Percentiles rank a stretch among this genome's conserved stretches.
phyloP scores from a whole-genome alignment of 1,140 invertebrate genomes.

The Sipha flava region DNA sequence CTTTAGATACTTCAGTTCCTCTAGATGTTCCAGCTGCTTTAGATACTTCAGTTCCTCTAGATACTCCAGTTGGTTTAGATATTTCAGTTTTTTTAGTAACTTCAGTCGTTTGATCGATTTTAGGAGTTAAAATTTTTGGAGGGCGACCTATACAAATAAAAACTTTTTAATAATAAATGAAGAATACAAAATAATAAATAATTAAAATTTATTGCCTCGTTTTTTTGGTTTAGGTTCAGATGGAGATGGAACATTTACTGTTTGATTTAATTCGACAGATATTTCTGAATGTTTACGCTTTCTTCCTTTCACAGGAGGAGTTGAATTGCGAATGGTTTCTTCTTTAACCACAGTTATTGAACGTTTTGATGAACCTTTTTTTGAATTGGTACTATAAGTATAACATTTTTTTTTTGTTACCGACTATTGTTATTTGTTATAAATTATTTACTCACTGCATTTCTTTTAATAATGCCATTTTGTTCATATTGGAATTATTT shows the following conservation, averaged over 20 bases:
- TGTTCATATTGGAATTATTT: slow-evolving; percentile 82
- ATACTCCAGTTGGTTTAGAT: too few species aligned
- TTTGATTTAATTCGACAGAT: neutral
- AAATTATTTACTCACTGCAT: slow-evolving; percentile 54
- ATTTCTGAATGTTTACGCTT: slow-evolving; percentile 6
- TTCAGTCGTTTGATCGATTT: too few species aligned
- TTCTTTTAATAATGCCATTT: slow-evolving; percentile 80
- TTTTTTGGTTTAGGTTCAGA: neutral
- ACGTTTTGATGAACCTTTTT: slow-evolving; percentile 24
- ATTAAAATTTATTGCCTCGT: neutral
- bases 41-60: too few species aligned
- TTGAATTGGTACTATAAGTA: neutral
- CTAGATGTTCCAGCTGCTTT: too few species aligned
- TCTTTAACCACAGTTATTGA: slow-evolving; percentile 4
- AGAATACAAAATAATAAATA: neutral
- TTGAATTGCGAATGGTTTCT: slow-evolving; percentile 1
- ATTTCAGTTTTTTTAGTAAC: too few species aligned
- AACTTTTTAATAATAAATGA: neutral
- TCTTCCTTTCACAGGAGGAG: neutral
- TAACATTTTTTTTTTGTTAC: neutral
- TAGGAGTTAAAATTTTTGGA: neutral
- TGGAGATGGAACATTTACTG: neutral
- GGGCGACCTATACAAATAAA: neutral
- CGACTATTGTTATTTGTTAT: neutral
- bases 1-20: too few species aligned